phyloP scores from a whole-genome alignment of 1,140 invertebrate genomes.

The Drosophila malerkotliana region DNA sequence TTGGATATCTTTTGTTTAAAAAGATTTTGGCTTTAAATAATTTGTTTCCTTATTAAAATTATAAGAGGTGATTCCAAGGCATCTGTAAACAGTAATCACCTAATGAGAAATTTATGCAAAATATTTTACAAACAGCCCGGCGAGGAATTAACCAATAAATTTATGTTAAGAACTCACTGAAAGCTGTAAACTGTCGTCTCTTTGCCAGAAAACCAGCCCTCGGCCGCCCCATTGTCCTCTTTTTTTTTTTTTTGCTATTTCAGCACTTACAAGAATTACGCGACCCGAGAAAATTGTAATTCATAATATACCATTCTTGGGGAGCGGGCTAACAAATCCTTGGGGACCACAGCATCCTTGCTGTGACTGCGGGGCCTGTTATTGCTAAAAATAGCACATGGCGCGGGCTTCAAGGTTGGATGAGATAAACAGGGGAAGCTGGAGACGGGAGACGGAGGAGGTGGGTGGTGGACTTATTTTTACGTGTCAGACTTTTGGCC shows the following conservation, averaged over 20 bases:
- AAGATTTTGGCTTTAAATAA: not conserved
- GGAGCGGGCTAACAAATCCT: conserved; percentile 28
- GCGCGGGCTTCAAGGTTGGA: conserved; percentile 39
- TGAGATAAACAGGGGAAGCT: not conserved
- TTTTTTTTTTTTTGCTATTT: conserved; percentile 20
- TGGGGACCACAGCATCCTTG: conserved; percentile 26
- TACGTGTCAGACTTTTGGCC: conserved; percentile 49
- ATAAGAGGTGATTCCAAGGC: not conserved
- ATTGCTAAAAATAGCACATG: conserved; percentile 41
- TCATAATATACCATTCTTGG: conserved; percentile 68
- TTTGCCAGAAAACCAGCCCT: conserved; percentile 36
- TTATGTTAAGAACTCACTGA: conserved; percentile 58
- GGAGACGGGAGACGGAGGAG: too few relatives aligned
- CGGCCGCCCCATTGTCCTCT: not conserved
- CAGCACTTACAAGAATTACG: conserved; percentile 71
- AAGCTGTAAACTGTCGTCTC: conserved; percentile 64
- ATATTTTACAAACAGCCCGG: conserved; percentile 20
- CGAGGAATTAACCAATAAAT: conserved; percentile 69
- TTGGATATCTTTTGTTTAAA: not conserved
- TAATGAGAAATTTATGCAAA: conserved; percentile 56
- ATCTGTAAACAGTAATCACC: conserved; percentile 30
- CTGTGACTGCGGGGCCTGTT: conserved; percentile 33
- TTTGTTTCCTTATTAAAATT: too few relatives aligned
- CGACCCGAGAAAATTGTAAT: conserved; percentile 71
- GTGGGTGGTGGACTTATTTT: conserved; percentile 6